Base-by-base conservation (phyloP, 2,888 invertebrate species). In the Dromius quadrimaculatus region DNA sequence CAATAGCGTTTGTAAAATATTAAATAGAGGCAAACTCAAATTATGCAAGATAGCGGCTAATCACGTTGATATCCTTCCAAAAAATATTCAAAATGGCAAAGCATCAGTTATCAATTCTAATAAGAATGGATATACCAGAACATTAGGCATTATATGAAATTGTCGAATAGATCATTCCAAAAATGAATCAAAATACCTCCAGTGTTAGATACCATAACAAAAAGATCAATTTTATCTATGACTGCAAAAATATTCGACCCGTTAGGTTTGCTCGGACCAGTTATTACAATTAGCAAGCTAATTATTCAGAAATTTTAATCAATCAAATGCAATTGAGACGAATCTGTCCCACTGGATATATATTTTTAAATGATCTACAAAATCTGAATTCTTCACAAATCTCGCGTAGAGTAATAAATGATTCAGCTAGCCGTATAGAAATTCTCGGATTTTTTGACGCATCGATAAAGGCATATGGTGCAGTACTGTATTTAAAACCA, bases 241-340 rank as follows among this genome's bases (percentile, higher is more conserved):
- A 45, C 34, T 8, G 28, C 72, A 6, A 41, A n/a, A 22, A 32
- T 64, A 3, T 72, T 72, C 34, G 71, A 72, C 28, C 72, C 71
- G 0, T 19, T 72, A n/a, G 62, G 71, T 19, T 20, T 72, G 8
- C 5, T 72, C 13, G 13, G 36, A 6, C 71, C 72, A 45, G 47
- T 50, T 20, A 15, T 17, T 8, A 9, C 72, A 17, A 19, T 34
- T 5, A 50, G 15, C n/a, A 72, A 72, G 32, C n/a, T 64, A 13
- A 15, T 72, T 28, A 63, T 72, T 8, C 71, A 72, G 17, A 8
- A 43, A 13, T 34, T 63, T 11, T 71, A 71, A 62, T 2, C 1
- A 9, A 15, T 4, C 1, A 62, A 62, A 9, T 23, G 13, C 5
- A 13, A 1, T 19, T 71, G 71, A 71, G 71, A 71, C 11, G 59